Percentiles rank a stretch among this genome's conserved stretches.
phyloP scores from a whole-genome alignment of 2,113 vertebrate genomes.

The Xenopus borealis region DNA sequence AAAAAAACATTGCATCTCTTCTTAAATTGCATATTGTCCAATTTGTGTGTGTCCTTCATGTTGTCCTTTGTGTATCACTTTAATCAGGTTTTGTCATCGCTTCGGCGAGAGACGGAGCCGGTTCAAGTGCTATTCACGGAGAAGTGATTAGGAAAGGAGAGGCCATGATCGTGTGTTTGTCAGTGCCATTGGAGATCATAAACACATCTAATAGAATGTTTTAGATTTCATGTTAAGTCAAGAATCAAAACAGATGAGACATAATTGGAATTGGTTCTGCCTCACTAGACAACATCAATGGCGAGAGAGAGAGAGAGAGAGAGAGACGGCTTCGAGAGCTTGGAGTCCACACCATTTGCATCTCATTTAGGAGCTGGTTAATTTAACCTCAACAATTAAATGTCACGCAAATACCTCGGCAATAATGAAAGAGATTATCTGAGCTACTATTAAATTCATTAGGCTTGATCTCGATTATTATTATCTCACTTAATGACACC shows the following conservation, averaged over 20 bases:
- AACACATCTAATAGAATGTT: constrained; percentile 56
- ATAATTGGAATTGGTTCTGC: constrained; percentile 66
- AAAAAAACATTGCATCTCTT: not conserved
- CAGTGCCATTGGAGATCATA: not conserved
- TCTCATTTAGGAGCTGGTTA: constrained; percentile 66
- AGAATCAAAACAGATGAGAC: constrained; percentile 61
- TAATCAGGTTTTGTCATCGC: constrained; percentile 14
- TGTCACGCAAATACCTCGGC: constrained; percentile 60
- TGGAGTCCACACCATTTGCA: constrained; percentile 60
- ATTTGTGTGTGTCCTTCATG: constrained; percentile 27
- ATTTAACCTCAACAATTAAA: constrained; percentile 62
- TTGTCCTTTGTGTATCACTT: constrained; percentile 29
- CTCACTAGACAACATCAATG: constrained; percentile 59
- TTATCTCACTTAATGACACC: constrained; percentile 52
- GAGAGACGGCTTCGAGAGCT: constrained; percentile 52
- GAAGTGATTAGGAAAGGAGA: constrained; percentile 24
- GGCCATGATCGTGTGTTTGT: constrained; percentile 14
- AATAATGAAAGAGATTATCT: constrained; percentile 55
- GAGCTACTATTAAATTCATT: constrained; percentile 61
- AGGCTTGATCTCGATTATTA: constrained; percentile 60
- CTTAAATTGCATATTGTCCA: constrained; percentile 15
- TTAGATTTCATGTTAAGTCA: constrained; percentile 59
- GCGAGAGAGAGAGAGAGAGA: constrained; percentile 55
- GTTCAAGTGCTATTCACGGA: constrained; percentile 20
- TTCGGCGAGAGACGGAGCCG: not conserved